These are phyloP conservation scores for Oncorhynchus keta DNA, from an alignment of 2,113 vertebrate species.

Conservation along the genomic window DNA sequence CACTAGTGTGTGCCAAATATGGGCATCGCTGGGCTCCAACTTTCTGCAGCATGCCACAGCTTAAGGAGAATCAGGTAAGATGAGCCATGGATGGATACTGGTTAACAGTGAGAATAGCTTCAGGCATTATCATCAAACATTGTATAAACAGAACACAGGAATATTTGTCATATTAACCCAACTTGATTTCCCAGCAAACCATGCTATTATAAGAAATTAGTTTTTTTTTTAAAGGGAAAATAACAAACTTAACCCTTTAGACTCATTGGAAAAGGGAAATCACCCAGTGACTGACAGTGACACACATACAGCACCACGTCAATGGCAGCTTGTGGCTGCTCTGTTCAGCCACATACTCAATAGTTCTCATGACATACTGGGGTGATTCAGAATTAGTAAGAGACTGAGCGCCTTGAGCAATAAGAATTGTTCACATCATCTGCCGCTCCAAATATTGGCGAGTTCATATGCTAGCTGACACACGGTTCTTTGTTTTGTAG, in stretches of 20 bases:
- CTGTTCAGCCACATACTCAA: not conserved
- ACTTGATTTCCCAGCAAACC: not conserved
- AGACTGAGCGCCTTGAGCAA: not conserved
- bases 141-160: not conserved
- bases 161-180: constrained; percentile 1
- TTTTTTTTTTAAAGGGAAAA: too few relatives aligned
- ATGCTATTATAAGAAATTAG: not conserved
- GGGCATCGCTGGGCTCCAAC: constrained; percentile 51
- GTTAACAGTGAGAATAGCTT: constrained; percentile 49
- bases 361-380: not conserved
- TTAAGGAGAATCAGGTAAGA: constrained; percentile 56
- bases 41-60: constrained; percentile 57
- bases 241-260: not conserved
- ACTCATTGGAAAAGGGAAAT: not conserved
- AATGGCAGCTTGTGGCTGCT: not conserved
- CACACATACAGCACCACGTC: not conserved
- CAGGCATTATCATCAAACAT: not conserved
- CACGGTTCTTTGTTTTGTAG: not conserved
- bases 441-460: not conserved
- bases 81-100: constrained; percentile 49
- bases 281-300: not conserved
- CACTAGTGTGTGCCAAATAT: constrained; percentile 51
- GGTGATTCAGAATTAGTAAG: not conserved
- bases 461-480: not conserved
- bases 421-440: not conserved